These are phyloP conservation scores for Aricia agestis DNA, from an alignment of 1,140 invertebrate genomes.

Conservation along the genomic window DNA sequence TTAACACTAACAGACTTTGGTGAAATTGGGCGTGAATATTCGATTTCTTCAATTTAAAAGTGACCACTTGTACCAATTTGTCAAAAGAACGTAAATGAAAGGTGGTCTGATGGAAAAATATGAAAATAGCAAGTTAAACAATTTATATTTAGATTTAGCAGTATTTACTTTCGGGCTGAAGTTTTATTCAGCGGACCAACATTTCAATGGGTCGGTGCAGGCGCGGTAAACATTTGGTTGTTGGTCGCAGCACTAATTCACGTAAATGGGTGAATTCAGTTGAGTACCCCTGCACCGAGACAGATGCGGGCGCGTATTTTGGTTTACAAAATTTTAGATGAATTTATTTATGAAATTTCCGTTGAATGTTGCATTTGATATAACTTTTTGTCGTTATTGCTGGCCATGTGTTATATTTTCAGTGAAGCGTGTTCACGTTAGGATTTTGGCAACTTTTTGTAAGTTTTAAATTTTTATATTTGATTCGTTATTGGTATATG, in stretches of 20 bases:
- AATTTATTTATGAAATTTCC: constrained; percentile 16
- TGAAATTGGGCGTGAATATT: too few species aligned
- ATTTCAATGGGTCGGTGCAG: constrained; percentile 22
- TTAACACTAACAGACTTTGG: too few species aligned
- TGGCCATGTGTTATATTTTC: background rate
- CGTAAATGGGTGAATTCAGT: constrained; percentile 29
- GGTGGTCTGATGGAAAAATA: background rate
- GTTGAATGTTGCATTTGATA: constrained; percentile 6
- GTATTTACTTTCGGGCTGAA: constrained; percentile 1
- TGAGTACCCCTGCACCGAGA: constrained; percentile 26
- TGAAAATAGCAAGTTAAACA: background rate
- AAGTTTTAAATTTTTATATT: too few species aligned
- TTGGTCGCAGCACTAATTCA: constrained; percentile 27
- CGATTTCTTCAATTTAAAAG: too few species aligned
- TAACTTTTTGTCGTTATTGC: constrained; percentile 3
- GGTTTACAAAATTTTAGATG: constrained; percentile 10
- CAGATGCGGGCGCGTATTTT: constrained; percentile 27
- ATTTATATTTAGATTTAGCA: background rate
- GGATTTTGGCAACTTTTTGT: background rate
- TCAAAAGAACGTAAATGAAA: background rate
- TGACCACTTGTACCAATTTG: background rate
- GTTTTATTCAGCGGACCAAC: constrained; percentile 7
- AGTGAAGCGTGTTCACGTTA: background rate
- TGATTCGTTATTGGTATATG: too few species aligned
- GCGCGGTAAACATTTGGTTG: constrained; percentile 31